Evolutionary conservation across 1,140 invertebrate genomes (phyloP), one percentile per base, ranked within the genome.

Genomic region (Penaeus japonicus): DNA sequence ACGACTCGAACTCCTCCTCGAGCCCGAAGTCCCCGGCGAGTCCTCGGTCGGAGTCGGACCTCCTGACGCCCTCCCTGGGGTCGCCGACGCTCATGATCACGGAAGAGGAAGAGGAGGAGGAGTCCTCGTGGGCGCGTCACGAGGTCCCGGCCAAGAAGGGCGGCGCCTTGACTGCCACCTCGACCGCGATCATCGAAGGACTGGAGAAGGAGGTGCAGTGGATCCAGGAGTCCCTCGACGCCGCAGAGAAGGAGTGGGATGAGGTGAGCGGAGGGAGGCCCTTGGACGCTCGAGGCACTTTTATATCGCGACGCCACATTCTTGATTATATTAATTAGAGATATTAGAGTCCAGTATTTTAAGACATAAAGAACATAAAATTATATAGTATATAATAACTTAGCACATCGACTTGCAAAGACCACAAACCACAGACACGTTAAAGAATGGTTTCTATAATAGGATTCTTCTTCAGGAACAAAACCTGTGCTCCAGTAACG

Each of bases 241-340:
- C 78, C 12, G 85, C 85, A 2, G 85, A 86, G 85, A 59, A 24
- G 35, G 85, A 86, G 55, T 86, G 85, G n/a, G 32, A 86, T 20
- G 30, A 80, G 73, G 85, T 86, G 30, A 86, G 75, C 18, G n/a
- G n/a, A n/a, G n/a, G n/a, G n/a, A n/a, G n/a, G n/a, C n/a, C n/a
- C n/a, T n/a, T n/a, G n/a, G n/a, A n/a, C n/a, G n/a, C n/a, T n/a
- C n/a, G n/a, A n/a, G n/a, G n/a, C n/a, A n/a, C 10, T 39, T 10
- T 77, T 77, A 35, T 27, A 20, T 77, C 30, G 18, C 27, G 4
- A 35, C 20, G 10, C 20, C 5, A 20, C n/a, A 7, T 27, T 65
- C 22, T 0, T 7, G 4, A 12, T 22, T 65, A n/a, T n/a, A n/a
- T n/a, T n/a, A n/a, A n/a, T n/a, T n/a, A n/a, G n/a, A n/a, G n/a